Percentiles rank a stretch among this genome's conserved stretches.
phyloP scores from a whole-genome alignment of 2,113 vertebrate genomes.

The Salvelinus fontinalis region DNA sequence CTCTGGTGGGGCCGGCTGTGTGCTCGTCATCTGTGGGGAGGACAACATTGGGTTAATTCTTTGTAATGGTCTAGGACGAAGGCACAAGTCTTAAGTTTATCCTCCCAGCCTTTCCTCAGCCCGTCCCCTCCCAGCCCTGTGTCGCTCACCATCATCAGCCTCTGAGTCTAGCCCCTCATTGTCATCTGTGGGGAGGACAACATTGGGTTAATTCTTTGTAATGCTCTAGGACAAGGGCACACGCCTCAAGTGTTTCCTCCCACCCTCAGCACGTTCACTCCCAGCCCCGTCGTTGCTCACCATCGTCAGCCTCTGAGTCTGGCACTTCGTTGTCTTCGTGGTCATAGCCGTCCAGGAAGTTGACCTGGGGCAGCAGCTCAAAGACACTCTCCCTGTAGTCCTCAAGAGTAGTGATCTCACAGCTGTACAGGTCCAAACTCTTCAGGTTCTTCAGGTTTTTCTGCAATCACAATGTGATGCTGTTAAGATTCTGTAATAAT shows the following conservation, averaged over 20 bases:
- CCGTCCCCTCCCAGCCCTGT: constrained; percentile 18
- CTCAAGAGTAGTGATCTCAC: constrained; percentile 86
- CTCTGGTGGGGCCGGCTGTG: constrained; percentile 80
- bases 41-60: neutral
- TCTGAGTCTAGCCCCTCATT: constrained; percentile 82
- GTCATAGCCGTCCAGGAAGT: constrained; percentile 90
- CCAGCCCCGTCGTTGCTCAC: constrained; percentile 65
- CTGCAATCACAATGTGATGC: constrained; percentile 68
- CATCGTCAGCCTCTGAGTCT: constrained; percentile 85
- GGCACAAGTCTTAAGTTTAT: too few relatives aligned
- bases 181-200: constrained; percentile 65
- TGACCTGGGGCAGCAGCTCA: constrained; percentile 90
- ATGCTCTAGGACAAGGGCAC: too few relatives aligned
- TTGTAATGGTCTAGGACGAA: too few relatives aligned
- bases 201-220: neutral
- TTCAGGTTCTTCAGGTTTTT: constrained; percentile 93
- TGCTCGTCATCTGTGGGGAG: constrained; percentile 75
- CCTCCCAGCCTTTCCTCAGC: neutral
- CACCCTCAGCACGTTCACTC: neutral
- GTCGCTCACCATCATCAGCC: constrained; percentile 78
- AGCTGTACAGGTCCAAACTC: constrained; percentile 93
- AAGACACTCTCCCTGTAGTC: constrained; percentile 92
- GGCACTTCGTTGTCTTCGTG: constrained; percentile 91
- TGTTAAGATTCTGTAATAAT: neutral
- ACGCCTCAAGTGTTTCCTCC: too few relatives aligned